Conservation (phyloP, 2,113 vertebrate genomes). For the Silurus glanis region DNA sequence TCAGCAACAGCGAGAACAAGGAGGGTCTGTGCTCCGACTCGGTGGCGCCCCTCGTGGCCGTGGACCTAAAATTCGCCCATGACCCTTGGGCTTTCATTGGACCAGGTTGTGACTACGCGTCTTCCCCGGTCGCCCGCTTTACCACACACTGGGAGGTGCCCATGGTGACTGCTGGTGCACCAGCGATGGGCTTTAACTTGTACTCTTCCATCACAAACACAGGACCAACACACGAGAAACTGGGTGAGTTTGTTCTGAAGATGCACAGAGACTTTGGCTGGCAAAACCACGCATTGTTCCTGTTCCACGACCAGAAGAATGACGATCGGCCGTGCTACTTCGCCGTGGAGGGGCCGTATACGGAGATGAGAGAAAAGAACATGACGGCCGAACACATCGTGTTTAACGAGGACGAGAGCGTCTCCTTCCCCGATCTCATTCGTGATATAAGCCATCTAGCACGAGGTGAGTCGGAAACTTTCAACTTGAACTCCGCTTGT, state of each 20-base stretch:
- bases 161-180: conserved; percentile 83
- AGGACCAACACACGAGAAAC: conserved; percentile 85
- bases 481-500: background rate
- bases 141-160: conserved; percentile 86
- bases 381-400: conserved; percentile 68
- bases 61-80: conserved; percentile 79
- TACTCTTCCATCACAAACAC: conserved; percentile 79
- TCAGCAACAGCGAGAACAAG: conserved; percentile 80
- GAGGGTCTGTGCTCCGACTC: conserved; percentile 82
- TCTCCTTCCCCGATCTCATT: conserved; percentile 70
- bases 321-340: conserved; percentile 83
- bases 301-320: conserved; percentile 75
- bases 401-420: conserved; percentile 63
- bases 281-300: conserved; percentile 73
- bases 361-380: conserved; percentile 67
- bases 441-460: conserved; percentile 72
- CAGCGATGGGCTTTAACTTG: conserved; percentile 76
- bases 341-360: conserved; percentile 80
- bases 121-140: conserved; percentile 82
- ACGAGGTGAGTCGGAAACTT: conserved; percentile 65
- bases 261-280: conserved; percentile 82
- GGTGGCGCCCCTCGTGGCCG: conserved; percentile 81
- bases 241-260: conserved; percentile 76
- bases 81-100: conserved; percentile 84
- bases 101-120: conserved; percentile 84